A percentile compares a stretch with the other conserved stretches of the same genome.
phyloP scores from a whole-genome alignment of 2,888 invertebrate genomes.

The Mimas tiliae region DNA sequence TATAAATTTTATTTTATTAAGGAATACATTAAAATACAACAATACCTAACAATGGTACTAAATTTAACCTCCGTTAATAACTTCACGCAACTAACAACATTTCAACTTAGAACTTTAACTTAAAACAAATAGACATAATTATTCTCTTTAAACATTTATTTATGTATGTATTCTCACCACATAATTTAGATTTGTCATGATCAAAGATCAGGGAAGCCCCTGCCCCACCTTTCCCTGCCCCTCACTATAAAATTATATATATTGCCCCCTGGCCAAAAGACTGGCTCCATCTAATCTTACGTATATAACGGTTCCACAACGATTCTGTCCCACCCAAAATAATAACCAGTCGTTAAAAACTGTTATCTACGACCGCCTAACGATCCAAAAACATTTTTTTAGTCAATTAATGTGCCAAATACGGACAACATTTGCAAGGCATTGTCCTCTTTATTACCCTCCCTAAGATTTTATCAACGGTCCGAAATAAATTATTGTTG shows the following conservation, averaged over 20 bases:
- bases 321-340: constrained; percentile 18
- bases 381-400: constrained; percentile 31
- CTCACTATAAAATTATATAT: not conserved
- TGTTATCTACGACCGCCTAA: constrained; percentile 28
- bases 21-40: too few relatives aligned
- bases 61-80: too few relatives aligned
- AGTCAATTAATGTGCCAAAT: constrained; percentile 42
- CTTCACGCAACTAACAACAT: too few relatives aligned
- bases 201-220: too few relatives aligned
- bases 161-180: too few relatives aligned
- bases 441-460: constrained; percentile 62
- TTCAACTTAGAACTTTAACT: too few relatives aligned
- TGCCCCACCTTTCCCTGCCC: too few relatives aligned
- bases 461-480: constrained; percentile 59
- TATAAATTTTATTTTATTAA: too few relatives aligned
- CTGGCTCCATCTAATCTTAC: constrained; percentile 26
- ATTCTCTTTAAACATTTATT: too few relatives aligned
- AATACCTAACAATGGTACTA: too few relatives aligned
- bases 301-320: constrained; percentile 25
- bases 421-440: constrained; percentile 45
- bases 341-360: constrained; percentile 27
- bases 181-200: too few relatives aligned
- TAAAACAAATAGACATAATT: too few relatives aligned
- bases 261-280: not conserved
- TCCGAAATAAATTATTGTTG: constrained; percentile 44